Evolutionary conservation across 2,113 vertebrate species (phyloP), one percentile per base, ranked within the genome.

Genomic region (Vireo altiloquus): DNA sequence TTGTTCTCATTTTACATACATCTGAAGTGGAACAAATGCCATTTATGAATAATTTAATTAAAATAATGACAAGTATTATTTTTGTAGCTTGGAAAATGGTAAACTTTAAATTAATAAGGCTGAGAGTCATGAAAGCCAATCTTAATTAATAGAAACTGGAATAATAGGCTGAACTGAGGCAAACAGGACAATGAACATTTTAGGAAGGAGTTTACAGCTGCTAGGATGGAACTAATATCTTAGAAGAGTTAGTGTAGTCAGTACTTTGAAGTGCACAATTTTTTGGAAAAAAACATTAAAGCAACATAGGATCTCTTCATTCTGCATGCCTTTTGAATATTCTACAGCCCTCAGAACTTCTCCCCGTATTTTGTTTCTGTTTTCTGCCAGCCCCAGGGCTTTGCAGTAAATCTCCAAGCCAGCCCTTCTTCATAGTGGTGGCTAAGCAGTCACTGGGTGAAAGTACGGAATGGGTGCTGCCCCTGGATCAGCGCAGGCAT

Each of bases 11-110:
- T 96, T 90, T 50, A 37, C 4, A 6, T 95, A 95, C 50, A 91
- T 95, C 82, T 94, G 82, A 95, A 97, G 92, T 91, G 91, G 96
- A 98, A 97, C 89, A 80, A 90, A 89, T 89, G 89, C 69, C 85
- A 92, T 88, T 87, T 94, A 81, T 91, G 46, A 95, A 94, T 96
- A 95, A 95, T 97, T 94, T 92, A 92, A 96, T 96, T 90, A 94
- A 94, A 95, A 89, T 82, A 83, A 92, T 89, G 71, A 39, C 82
- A 82, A 89, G 61, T 75, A 79, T 85, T 91, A 76, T 94, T 96
- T 94, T 59, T 92, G 66, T 79, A 94, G 57, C 59, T 87, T 54
- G 75, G 69, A 87, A 80, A 94, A 84, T 44, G 82, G 79, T 90
- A 95, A 94, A 92, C 89, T 90, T 94, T 86, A 82, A 96, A 89